Percentiles rank a stretch among this genome's conserved stretches.
Evolutionary conservation across 2,113 vertebrate species (phyloP).

Genomic region (Tichodroma muraria): DNA sequence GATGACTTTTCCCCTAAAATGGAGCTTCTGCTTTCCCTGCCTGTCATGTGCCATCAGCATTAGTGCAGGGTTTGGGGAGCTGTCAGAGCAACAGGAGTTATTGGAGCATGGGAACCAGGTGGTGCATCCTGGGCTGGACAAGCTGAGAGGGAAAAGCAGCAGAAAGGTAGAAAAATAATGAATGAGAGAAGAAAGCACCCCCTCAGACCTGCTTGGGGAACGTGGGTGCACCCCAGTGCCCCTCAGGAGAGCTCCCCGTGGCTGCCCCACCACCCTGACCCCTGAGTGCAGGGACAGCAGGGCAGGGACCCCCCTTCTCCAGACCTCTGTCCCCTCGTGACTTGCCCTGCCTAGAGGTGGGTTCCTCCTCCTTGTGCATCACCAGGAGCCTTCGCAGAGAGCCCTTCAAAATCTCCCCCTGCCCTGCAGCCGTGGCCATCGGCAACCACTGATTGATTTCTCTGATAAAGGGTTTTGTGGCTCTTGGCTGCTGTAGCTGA

Average conservation of each 20-base stretch:
- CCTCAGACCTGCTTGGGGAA: neutral
- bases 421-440: neutral
- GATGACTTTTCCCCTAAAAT: conserved; percentile 34
- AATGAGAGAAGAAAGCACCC: neutral
- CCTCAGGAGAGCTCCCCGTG: neutral
- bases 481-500: neutral
- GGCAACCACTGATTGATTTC: neutral
- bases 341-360: neutral
- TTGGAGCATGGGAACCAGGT: neutral
- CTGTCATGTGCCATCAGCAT: conserved; percentile 28
- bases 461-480: neutral
- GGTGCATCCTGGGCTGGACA: neutral
- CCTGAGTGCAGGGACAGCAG: neutral
- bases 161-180: neutral
- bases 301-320: neutral
- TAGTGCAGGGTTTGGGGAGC: neutral
- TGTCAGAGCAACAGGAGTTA: conserved; percentile 17
- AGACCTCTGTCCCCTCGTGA: neutral
- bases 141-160: neutral
- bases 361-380: neutral
- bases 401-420: neutral
- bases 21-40: conserved; percentile 26
- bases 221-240: neutral
- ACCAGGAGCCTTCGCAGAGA: neutral
- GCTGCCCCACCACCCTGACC: neutral